Base-by-base conservation (phyloP, 2,113 vertebrate genomes). In the Suncus etruscus region DNA sequence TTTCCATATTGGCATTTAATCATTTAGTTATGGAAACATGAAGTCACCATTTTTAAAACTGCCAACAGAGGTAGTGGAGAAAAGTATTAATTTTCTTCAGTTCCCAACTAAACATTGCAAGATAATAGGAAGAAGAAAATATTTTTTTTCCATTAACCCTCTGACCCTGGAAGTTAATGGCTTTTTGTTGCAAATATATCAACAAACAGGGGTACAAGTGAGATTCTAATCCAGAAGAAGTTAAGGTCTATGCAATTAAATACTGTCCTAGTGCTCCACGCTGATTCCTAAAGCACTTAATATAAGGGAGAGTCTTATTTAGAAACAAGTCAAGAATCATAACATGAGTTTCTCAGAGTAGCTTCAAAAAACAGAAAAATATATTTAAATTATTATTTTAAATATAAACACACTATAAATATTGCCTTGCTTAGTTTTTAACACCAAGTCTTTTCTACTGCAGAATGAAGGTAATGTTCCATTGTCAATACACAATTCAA, bases 71-170 rank as follows among this genome's bases (percentile, higher is more conserved):
- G 80, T 0, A 82, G 77, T 91, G 76, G 89, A 88, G 93, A 94
- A 90, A 61, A 97, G 81, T 54, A 90, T 96, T 97, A 92, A 83
- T 92, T 96, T 96, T 95, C 94, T 96, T 95, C 25, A 58, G 86
- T 80, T 97, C 95, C 65, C 94, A 0, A 10, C 32, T 92, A 96
- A 97, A 97, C 0, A 0, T 29, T 89, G 32, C 48, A 87, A 97
- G 97, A 97, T 97, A 97, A 97, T 95, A 94, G 96, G 87, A 97
- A 95, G 95, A 0, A 0, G 27, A 97, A 88, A 95, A 92, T 93
- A 86, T 95, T 97, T 95, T 97, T 95, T 96, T 96, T 97, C 97
- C 97, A 98, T 98, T 98, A 98, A 98, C 97, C 97, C 95, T 87
- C 87, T 97, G 97, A 98, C 97, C 97, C 88, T 94, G 83, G 69